A percentile compares a stretch with the other conserved stretches of the same genome.
Evolutionary conservation across 2,888 invertebrate genomes (phyloP).

Genomic region (Chydorus sphaericus): DNA sequence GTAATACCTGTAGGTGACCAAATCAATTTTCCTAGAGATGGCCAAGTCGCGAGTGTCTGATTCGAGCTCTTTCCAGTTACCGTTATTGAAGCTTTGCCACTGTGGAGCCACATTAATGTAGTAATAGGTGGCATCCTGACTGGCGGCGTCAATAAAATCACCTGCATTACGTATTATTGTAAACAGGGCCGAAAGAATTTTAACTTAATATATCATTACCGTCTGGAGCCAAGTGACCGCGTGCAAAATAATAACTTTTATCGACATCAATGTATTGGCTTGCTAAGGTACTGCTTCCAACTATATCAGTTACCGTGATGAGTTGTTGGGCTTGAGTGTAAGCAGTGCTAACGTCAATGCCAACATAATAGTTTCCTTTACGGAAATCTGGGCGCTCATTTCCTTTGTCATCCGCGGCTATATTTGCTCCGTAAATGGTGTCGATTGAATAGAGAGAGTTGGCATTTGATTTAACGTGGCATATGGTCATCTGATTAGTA

Average conservation of each 20-base stretch:
- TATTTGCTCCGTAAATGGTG: slow-evolving; percentile 34
- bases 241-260: slow-evolving; percentile 18
- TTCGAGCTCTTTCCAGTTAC: slow-evolving; percentile 20
- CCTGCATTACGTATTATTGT: too few species aligned
- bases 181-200: too few species aligned
- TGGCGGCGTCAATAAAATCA: slow-evolving; percentile 18
- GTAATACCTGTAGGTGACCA: slow-evolving; percentile 33
- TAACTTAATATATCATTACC: too few species aligned
- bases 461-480: slow-evolving; percentile 37
- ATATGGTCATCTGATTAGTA: slow-evolving; percentile 31
- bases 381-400: slow-evolving; percentile 34
- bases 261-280: slow-evolving; percentile 21
- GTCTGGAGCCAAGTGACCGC: slow-evolving; percentile 21
- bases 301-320: slow-evolving; percentile 20
- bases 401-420: slow-evolving; percentile 33
- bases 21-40: neutral
- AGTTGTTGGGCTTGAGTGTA: slow-evolving; percentile 19
- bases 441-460: slow-evolving; percentile 39
- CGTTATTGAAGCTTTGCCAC: slow-evolving; percentile 20
- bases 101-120: slow-evolving; percentile 19
- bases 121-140: slow-evolving; percentile 21
- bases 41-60: slow-evolving; percentile 14
- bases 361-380: slow-evolving; percentile 36
- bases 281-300: slow-evolving; percentile 21
- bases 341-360: slow-evolving; percentile 15